A percentile compares a stretch with the other conserved stretches of the same genome.
Conservation (phyloP, 2,888 invertebrate species). For the Caenorhabditis drosophilae region DNA sequence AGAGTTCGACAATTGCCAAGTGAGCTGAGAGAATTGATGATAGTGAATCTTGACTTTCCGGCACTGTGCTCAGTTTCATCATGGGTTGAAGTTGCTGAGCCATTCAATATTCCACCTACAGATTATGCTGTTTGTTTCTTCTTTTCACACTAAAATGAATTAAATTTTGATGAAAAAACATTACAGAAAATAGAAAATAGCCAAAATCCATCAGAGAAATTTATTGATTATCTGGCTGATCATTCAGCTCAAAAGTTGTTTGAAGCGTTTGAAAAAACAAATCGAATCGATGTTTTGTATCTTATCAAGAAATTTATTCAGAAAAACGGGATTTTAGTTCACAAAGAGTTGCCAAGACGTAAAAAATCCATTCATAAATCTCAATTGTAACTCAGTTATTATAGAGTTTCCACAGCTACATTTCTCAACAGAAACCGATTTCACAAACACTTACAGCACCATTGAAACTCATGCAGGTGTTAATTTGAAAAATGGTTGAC, state of each 20-base stretch:
- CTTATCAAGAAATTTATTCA: slow-evolving; percentile 8
- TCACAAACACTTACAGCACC: neutral
- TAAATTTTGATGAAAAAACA: too few species aligned
- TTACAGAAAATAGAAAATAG: slow-evolving; percentile 14
- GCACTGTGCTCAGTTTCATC: neutral
- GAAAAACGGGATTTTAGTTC: neutral
- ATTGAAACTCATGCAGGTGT: too few species aligned
- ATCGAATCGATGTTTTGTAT: slow-evolving; percentile 34
- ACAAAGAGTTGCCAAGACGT: neutral
- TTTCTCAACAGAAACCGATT: neutral
- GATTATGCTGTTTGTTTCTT: neutral
- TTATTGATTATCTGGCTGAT: slow-evolving; percentile 2
- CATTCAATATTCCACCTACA: neutral
- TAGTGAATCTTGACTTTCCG: neutral
- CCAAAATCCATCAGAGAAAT: slow-evolving; percentile 4
- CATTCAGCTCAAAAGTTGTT: slow-evolving; percentile 12
- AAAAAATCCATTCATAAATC: neutral
- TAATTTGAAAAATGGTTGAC: too few species aligned
- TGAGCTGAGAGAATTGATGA: too few species aligned
- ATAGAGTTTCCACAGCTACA: neutral
- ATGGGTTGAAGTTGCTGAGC: neutral
- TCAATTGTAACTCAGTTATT: neutral
- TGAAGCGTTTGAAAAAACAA: slow-evolving; percentile 8
- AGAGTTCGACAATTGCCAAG: too few species aligned
- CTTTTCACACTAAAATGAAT: too few species aligned